Evolutionary conservation across 2,888 invertebrate genomes (phyloP).

Genomic region (Theristus sp.): DNA sequence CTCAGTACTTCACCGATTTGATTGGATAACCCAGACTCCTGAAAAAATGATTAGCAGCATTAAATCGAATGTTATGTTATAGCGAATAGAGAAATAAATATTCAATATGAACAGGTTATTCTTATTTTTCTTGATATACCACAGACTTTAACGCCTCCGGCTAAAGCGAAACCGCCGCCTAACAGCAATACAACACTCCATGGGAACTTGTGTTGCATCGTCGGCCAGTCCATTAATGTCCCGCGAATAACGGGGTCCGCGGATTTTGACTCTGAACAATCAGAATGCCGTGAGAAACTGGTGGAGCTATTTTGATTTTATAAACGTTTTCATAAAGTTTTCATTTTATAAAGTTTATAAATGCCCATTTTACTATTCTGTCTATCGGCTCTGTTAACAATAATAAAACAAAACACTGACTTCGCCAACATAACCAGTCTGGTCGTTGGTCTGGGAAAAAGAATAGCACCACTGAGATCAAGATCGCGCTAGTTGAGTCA

Average conservation of each 20-base stretch:
- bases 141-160: slow-evolving; percentile 12
- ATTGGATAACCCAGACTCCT: slow-evolving; percentile 49
- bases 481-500: slow-evolving; percentile 46
- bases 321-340: too few relatives aligned
- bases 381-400: too few relatives aligned
- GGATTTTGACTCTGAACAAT: too few relatives aligned
- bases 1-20: slow-evolving; percentile 53
- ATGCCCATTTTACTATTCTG: too few relatives aligned
- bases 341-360: too few relatives aligned
- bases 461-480: slow-evolving; percentile 64
- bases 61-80: too few relatives aligned
- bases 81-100: too few relatives aligned
- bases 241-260: too few relatives aligned
- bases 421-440: slow-evolving; percentile 8
- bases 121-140: too few relatives aligned
- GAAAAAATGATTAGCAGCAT: too few relatives aligned
- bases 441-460: slow-evolving; percentile 54
- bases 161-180: slow-evolving; percentile 23
- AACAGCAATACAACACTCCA: slow-evolving; percentile 22
- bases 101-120: too few relatives aligned
- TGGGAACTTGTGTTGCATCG: slow-evolving; percentile 18
- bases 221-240: slow-evolving; percentile 34
- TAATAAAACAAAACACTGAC: background rate
- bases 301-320: background rate
- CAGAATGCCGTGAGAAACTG: background rate